Percentiles rank a stretch among this genome's conserved stretches.
Evolutionary conservation across 92 coral and sea anemone species (phyloP).

Genomic region (Parazoanthus darwini): DNA sequence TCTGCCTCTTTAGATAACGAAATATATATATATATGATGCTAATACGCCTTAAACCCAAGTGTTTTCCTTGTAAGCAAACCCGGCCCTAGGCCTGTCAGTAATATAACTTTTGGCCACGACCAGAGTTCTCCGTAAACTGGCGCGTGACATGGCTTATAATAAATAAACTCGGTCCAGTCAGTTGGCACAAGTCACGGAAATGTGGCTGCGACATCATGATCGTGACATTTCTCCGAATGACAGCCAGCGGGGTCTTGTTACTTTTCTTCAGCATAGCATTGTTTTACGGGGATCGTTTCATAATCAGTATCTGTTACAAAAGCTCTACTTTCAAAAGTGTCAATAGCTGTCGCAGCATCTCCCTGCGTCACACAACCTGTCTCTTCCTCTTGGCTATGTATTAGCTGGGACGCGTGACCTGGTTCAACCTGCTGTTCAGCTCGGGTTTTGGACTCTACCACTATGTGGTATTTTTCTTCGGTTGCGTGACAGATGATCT

Average conservation of each 20-base stretch:
- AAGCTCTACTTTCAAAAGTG: constrained; percentile 18
- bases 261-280: not conserved
- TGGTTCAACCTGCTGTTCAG: constrained; percentile 14
- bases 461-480: constrained; percentile 9
- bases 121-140: not conserved
- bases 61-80: not conserved
- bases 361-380: not conserved
- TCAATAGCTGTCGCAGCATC: constrained; percentile 1
- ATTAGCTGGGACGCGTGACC: constrained; percentile 5
- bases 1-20: not conserved
- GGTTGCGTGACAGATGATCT: constrained; percentile 9
- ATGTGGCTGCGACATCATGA: not conserved
- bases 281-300: constrained; percentile 10
- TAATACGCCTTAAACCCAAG: not conserved
- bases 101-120: not conserved
- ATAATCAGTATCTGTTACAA: constrained; percentile 17
- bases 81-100: not conserved
- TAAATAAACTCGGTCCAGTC: constrained; percentile 5
- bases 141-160: not conserved
- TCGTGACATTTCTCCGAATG: too few species aligned
- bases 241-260: not conserved
- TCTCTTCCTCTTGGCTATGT: not conserved
- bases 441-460: not conserved
- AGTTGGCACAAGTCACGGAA: not conserved
- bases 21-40: not conserved